Evolutionary conservation across 1,140 invertebrate species (phyloP).

Genomic region (Mercenaria mercenaria): DNA sequence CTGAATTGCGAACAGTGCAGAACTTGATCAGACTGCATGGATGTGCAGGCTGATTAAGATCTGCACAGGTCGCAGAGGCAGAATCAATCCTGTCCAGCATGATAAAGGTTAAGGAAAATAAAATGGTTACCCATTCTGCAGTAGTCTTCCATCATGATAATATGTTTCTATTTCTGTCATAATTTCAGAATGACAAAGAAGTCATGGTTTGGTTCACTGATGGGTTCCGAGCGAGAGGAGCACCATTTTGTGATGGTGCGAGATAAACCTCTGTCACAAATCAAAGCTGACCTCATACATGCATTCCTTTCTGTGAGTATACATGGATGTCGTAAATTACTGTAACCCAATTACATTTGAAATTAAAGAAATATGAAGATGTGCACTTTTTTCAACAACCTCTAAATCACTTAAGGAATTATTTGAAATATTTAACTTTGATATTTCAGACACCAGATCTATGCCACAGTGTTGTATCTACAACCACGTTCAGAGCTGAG

Average conservation of each 20-base stretch:
- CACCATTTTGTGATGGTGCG: slow-evolving; percentile 97
- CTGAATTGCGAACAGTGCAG: no score
- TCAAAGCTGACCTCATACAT: slow-evolving; percentile 99
- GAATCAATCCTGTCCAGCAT: no score
- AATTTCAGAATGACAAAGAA: slow-evolving; percentile 85
- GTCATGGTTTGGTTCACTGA: slow-evolving; percentile 98
- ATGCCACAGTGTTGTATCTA: slow-evolving; percentile 98
- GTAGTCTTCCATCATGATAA: no score
- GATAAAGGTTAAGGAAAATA: no score
- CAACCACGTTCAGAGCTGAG: slow-evolving; percentile 99
- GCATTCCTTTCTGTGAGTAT: slow-evolving; percentile 97
- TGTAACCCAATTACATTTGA: no score
- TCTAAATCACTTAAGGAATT: neutral
- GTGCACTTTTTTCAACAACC: neutral
- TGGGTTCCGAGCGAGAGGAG: slow-evolving; percentile 98
- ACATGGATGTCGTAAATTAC: neutral
- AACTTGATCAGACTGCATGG: no score
- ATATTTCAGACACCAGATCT: slow-evolving; percentile 96
- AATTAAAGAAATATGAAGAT: no score
- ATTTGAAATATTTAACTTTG: no score
- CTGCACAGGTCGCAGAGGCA: no score
- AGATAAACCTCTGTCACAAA: slow-evolving; percentile 97
- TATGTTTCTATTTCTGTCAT: no score
- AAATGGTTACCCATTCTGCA: no score
- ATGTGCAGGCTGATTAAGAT: no score